Conservation (phyloP, 2,113 vertebrate genomes). For the Rhabdornis inornatus region DNA sequence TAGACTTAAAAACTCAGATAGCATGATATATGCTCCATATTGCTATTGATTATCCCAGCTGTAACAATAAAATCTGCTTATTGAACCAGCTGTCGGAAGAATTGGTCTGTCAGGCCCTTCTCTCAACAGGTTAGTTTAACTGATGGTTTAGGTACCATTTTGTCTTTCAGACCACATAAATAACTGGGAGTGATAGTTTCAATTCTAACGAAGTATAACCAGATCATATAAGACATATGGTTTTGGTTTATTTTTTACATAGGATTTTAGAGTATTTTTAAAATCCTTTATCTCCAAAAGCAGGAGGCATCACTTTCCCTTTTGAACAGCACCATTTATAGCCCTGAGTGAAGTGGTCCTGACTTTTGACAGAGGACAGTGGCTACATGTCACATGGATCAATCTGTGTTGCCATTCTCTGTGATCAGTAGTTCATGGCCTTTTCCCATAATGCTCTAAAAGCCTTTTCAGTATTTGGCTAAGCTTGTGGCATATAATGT, state of each 20-base stretch:
- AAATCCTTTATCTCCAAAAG: background rate
- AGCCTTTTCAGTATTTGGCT: background rate
- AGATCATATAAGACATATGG: rapidly evolving
- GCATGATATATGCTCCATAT: rapidly evolving
- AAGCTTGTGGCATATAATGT: background rate
- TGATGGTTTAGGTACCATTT: background rate
- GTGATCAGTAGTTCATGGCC: background rate
- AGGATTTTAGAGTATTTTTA: background rate
- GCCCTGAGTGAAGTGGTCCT: background rate
- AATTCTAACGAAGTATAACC: background rate
- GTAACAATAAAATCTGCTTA: background rate
- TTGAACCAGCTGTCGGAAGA: background rate
- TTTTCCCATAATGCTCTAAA: background rate
- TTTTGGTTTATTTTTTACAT: background rate
- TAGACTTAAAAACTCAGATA: background rate
- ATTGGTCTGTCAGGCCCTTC: background rate
- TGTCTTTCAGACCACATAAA: background rate
- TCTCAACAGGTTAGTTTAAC: background rate
- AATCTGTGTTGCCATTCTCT: background rate
- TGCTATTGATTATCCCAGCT: background rate
- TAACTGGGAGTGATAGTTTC: background rate
- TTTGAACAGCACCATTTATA: background rate
- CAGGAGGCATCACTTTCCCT: background rate
- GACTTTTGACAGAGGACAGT: background rate
- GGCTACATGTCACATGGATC: background rate